These are phyloP conservation scores for Halichondria panicea DNA, from an alignment of 37 sponge, comb jelly and placozoan species.

Conservation along the genomic window DNA sequence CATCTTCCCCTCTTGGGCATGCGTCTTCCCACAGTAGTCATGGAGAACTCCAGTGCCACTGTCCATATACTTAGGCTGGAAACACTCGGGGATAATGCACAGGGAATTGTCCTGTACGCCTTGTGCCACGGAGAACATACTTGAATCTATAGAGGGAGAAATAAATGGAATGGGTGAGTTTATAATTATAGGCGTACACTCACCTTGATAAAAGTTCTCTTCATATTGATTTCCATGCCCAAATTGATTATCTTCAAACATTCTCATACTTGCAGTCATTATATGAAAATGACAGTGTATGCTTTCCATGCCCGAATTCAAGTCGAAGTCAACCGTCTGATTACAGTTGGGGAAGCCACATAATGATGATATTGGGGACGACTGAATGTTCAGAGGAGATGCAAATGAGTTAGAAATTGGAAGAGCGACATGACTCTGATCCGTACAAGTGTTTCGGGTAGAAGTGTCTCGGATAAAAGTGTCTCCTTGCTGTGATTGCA, in stretches of 20 bases:
- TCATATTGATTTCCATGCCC: too few species aligned
- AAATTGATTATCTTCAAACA: too few species aligned
- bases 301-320: conserved; percentile 47
- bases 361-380: not conserved
- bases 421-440: too few species aligned
- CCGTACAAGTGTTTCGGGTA: too few species aligned
- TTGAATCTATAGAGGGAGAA: too few species aligned
- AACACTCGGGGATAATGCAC: conserved; percentile 55
- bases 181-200: too few species aligned
- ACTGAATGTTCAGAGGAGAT: not conserved
- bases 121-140: too few species aligned
- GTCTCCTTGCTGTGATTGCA: not conserved
- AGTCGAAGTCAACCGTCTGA: conserved; percentile 34
- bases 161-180: too few species aligned
- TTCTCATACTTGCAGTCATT: not conserved
- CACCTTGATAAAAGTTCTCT: too few species aligned
- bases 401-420: not conserved
- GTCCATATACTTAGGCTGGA: conserved; percentile 6
- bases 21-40: conserved; percentile 65
- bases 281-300: conserved; percentile 7
- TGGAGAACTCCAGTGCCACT: conserved; percentile 26
- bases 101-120: conserved; percentile 21
- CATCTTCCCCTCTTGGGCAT: conserved; percentile 49
- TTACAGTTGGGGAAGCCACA: conserved; percentile 16
- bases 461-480: not conserved